Base-by-base conservation (phyloP, 92 coral and sea anemone genomes). In the Porites rus region DNA sequence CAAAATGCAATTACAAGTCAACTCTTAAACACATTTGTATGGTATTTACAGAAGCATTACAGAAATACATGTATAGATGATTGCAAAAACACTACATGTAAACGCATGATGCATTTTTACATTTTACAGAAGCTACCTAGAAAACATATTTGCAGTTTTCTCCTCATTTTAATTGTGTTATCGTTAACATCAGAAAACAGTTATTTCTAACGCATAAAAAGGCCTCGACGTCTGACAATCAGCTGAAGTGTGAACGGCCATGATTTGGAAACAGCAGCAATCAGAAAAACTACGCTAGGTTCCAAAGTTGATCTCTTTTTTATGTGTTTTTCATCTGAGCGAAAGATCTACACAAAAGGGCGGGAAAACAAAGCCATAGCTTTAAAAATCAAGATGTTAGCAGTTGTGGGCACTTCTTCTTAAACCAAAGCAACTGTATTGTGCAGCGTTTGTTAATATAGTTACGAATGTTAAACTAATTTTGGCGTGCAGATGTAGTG, bases 1-100 rank as follows among this genome's bases (percentile, higher is more conserved):
- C 60, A 78, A 19, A 78, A 63, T 63, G 71, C 21, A 21, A 78
- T 78, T n/a, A 65, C 13, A 22, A 54, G 54, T 64, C 65, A 64
- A 78, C 10, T 76, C 31, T 59, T 31, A 24, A 59, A 56, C 80
- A 60, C 52, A 22, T 76, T 76, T 78, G 72, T 19, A 6, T 52
- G 72, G 61, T 64, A 65, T 78, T 78, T 78, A 78, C 83, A 46
- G 72, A 50, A 59, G 72, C 72, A 78, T 62, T 78, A 78, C 61
- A 62, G 51, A 38, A 38, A 38, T 38, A 38, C 5, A 18, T 58
- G 50, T 11, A 62, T 56, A n/a, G 7, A 64, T 43, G 72, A 78
- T 43, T 43, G 70, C 59, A 19, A 64, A 77, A 77, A 77, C 66
- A 75, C 66, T 11, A 20, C n/a, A 14, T 53, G 12, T 7, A 9